phyloP scores from a whole-genome alignment of 1,140 invertebrate genomes.

The Pogonomyrmex barbatus region DNA sequence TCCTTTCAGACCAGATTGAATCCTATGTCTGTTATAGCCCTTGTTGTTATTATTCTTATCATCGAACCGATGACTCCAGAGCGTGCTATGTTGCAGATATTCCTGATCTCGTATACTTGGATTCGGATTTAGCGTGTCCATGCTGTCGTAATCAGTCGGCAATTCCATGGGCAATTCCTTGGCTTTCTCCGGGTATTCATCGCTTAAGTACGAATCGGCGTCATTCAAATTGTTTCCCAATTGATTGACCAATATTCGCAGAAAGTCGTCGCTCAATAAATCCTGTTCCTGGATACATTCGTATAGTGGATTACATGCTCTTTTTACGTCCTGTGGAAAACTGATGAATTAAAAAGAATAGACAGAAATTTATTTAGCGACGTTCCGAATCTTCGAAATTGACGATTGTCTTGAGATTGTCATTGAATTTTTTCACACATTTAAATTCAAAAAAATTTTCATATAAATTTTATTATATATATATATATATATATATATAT shows the following conservation, averaged over 20 bases:
- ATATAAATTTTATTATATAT: no score
- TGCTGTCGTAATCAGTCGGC: constrained; percentile 88
- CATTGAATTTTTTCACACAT: background rate
- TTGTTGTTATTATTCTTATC: constrained; percentile 87
- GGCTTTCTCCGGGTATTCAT: constrained; percentile 88
- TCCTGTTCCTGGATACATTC: constrained; percentile 75
- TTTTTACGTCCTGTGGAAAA: constrained; percentile 13
- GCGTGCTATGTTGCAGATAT: constrained; percentile 94
- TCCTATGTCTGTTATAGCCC: constrained; percentile 76
- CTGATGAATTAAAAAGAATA: background rate
- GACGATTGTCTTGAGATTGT: background rate
- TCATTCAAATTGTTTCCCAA: constrained; percentile 90
- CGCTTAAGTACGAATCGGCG: constrained; percentile 86
- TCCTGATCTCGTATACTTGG: constrained; percentile 95
- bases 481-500: background rate
- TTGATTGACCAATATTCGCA: constrained; percentile 89
- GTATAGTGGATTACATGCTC: background rate
- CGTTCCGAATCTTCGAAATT: background rate
- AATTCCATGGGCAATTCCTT: constrained; percentile 85
- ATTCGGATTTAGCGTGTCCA: constrained; percentile 88
- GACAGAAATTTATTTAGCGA: constrained; percentile 16
- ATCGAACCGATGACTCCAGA: constrained; percentile 93
- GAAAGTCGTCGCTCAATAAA: constrained; percentile 87
- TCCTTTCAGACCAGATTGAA: constrained; percentile 87
- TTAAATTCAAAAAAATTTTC: no score